Evolutionary conservation across 2,113 vertebrate species (phyloP), one percentile per base, ranked within the genome.

Genomic region (Morone chrysops): DNA sequence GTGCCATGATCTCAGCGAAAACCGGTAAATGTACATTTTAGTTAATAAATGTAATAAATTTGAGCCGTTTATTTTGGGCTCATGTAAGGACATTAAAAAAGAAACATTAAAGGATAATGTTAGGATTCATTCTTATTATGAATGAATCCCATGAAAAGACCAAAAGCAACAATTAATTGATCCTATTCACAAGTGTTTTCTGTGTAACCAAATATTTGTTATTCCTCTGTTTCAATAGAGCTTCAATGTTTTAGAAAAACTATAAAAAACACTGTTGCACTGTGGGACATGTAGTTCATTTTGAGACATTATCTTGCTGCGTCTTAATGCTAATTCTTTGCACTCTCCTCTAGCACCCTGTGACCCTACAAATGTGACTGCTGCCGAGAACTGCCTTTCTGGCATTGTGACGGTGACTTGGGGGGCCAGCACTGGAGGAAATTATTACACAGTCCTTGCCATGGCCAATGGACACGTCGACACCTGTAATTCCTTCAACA

Each of bases 321-420:
- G 20, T 40, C 5, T 10, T 57, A 38, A 36, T 36, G 36, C 14
- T 16, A 38, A 13, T 36, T 4, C 56, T 38, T 6, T 45, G 5
- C 38, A 20, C 13, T 22, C 43, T 63, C 22, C 60, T 82, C 6
- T 79, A 96, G 96, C 90, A 9, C 95, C 95, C 14, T 96, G 96
- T 68, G 83, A 92, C 40, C 95, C 95, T 8, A 73, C 85, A 53
- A 86, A 89, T 5, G 83, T 95, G 47, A 0, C 40, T 0, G 86
- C 92, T 31, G 2, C 47, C 22, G 45, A 94, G 70, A 50, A 90
- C 54, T 96, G 96, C 62, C 8, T 50, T 43, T 78, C 91, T 4
- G 90, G 81, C 6, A 75, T 65, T 16, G 92, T 68, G 38, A 90
- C 59, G 0, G 93, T 95, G 70, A 90, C 53, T 0, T 96, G 96